phyloP scores from a whole-genome alignment of 1,140 invertebrate species.

The Pogonus chalceus region DNA sequence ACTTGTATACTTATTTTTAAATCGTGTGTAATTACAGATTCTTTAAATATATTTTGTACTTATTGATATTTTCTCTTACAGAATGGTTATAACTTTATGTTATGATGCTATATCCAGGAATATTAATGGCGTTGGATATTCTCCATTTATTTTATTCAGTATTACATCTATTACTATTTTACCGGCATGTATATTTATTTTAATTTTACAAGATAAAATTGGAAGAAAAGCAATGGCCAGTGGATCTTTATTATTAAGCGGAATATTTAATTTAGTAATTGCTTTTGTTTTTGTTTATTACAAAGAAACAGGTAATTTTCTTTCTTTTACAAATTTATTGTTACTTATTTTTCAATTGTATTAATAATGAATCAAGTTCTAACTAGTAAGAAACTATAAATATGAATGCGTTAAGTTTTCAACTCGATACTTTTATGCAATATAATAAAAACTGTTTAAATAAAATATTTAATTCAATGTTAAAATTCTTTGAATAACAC shows the following conservation, averaged over 20 bases:
- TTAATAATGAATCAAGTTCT: too few species aligned
- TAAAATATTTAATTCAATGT: too few species aligned
- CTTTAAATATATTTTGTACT: conserved; percentile 9
- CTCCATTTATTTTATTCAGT: conserved; percentile 47
- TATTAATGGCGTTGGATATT: conserved; percentile 45
- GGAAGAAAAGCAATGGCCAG: conserved; percentile 48
- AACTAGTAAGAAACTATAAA: too few species aligned
- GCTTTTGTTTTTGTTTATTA: conserved; percentile 30
- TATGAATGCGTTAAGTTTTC: too few species aligned
- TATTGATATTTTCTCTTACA: conserved; percentile 26
- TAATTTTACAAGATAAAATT: conserved; percentile 44
- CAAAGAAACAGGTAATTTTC: conserved; percentile 16
- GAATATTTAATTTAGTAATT: conserved; percentile 36
- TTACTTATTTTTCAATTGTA: too few species aligned
- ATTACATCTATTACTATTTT: conserved; percentile 45
- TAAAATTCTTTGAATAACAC: too few species aligned
- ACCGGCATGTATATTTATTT: conserved; percentile 47
- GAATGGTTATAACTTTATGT: conserved; percentile 50
- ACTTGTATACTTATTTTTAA: conserved; percentile 46
- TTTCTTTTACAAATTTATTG: too few species aligned
- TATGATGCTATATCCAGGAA: conserved; percentile 54
- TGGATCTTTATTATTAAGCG: conserved; percentile 41
- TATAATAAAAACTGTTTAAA: too few species aligned
- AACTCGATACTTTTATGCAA: too few species aligned
- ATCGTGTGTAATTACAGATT: conserved; percentile 38